phyloP scores from a whole-genome alignment of 2,888 invertebrate species.

The Altica lythri region DNA sequence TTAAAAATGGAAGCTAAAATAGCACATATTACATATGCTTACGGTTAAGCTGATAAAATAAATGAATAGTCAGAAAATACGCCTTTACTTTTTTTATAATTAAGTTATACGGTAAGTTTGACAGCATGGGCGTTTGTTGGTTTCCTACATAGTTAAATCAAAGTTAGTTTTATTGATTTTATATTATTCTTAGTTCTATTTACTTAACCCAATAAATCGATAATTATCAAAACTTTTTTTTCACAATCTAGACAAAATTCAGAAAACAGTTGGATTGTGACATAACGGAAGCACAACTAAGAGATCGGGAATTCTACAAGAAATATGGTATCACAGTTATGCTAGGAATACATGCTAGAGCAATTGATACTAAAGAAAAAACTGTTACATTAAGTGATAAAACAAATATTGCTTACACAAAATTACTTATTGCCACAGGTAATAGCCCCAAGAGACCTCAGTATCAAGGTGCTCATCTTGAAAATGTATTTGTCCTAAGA shows the following conservation, averaged over 20 bases:
- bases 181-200: no score
- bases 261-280: conserved; percentile 77
- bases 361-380: conserved; percentile 67
- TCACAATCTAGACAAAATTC: conserved; percentile 65
- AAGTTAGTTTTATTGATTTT: no score
- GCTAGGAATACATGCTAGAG: conserved; percentile 69
- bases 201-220: neutral
- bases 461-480: conserved; percentile 65
- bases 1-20: no score
- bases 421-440: conserved; percentile 17
- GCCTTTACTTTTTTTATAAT: no score
- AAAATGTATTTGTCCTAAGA: conserved; percentile 75
- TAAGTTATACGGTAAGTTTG: no score
- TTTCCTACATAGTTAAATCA: no score
- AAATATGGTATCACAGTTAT: conserved; percentile 75
- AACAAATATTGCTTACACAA: neutral
- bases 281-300: conserved; percentile 70
- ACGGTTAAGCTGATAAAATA: no score
- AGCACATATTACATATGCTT: no score
- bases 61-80: no score
- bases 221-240: neutral
- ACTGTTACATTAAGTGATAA: conserved; percentile 64
- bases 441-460: conserved; percentile 62
- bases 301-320: conserved; percentile 75
- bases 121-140: no score